Conservation (phyloP, 2,888 invertebrate genomes). For the Anthoptus insignis region DNA sequence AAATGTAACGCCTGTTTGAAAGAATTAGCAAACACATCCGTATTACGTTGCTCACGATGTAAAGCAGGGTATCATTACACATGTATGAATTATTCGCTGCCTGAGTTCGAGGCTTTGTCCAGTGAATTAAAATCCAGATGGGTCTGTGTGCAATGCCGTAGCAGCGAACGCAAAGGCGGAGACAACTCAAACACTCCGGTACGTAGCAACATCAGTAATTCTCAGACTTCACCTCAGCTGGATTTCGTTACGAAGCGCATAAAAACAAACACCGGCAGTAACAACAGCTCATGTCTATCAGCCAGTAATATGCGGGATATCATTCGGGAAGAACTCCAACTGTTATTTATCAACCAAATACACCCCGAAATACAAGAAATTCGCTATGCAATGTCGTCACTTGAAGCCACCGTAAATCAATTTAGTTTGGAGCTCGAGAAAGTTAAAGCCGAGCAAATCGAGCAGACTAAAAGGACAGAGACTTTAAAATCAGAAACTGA, state of each 20-base stretch:
- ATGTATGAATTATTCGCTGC: neutral
- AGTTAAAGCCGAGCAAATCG: neutral
- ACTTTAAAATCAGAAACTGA: neutral
- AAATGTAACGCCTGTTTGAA: neutral
- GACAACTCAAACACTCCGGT: neutral
- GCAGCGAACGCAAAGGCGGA: neutral
- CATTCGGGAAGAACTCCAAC: neutral
- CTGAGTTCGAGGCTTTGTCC: neutral
- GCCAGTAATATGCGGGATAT: neutral
- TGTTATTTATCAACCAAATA: neutral
- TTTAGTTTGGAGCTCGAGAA: neutral
- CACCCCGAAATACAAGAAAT: neutral
- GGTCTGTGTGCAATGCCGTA: neutral
- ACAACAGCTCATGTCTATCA: neutral
- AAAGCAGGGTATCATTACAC: conserved; percentile 3
- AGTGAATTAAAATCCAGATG: neutral
- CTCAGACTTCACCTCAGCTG: too few relatives aligned
- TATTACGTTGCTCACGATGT: conserved; percentile 9
- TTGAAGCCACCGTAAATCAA: neutral
- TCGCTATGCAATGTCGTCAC: neutral
- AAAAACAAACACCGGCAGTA: neutral
- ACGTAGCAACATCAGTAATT: neutral
- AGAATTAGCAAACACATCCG: neutral
- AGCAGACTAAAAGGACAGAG: neutral
- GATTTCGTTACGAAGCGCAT: neutral